phyloP scores from a whole-genome alignment of 1,140 invertebrate species.

The Orussus abietinus region DNA sequence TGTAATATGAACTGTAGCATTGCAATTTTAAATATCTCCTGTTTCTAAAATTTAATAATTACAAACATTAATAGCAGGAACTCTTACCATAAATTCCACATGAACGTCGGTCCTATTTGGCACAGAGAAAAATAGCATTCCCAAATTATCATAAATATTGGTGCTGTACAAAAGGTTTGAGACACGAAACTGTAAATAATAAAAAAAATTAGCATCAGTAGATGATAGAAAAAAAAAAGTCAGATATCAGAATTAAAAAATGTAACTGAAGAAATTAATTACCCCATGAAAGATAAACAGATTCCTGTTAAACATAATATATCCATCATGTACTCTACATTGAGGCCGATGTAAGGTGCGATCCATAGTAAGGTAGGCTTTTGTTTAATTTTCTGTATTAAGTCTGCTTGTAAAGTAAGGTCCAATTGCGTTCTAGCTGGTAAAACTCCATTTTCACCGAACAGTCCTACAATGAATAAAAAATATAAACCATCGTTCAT shows the following conservation, averaged over 20 bases:
- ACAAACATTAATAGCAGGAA: too few species aligned
- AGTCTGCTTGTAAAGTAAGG: slow-evolving; percentile 44
- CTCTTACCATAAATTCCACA: slow-evolving; percentile 76
- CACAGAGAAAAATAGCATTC: slow-evolving; percentile 72
- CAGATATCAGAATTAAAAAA: slow-evolving; percentile 6
- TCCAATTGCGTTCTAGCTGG: slow-evolving; percentile 65
- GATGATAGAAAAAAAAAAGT: slow-evolving; percentile 12
- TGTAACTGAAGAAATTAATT: slow-evolving; percentile 23
- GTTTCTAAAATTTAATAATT: too few species aligned
- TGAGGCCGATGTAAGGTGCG: slow-evolving; percentile 64
- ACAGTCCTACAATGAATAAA: slow-evolving; percentile 60
- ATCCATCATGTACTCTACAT: slow-evolving; percentile 69
- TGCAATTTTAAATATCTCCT: slow-evolving; percentile 4
- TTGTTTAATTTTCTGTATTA: slow-evolving; percentile 58
- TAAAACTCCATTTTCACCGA: slow-evolving; percentile 75
- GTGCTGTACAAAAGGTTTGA: slow-evolving; percentile 59
- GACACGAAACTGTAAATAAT: slow-evolving; percentile 60
- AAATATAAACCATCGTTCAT: slow-evolving; percentile 2
- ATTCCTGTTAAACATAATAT: slow-evolving; percentile 65
- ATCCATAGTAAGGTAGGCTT: slow-evolving; percentile 71
- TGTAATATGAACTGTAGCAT: too few species aligned
- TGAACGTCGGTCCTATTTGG: slow-evolving; percentile 74
- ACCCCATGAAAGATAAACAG: slow-evolving; percentile 65
- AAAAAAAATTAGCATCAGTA: slow-evolving; percentile 13
- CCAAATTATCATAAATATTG: slow-evolving; percentile 69